phyloP scores from a whole-genome alignment of 2,888 invertebrate genomes.

The Tenthredo notha region DNA sequence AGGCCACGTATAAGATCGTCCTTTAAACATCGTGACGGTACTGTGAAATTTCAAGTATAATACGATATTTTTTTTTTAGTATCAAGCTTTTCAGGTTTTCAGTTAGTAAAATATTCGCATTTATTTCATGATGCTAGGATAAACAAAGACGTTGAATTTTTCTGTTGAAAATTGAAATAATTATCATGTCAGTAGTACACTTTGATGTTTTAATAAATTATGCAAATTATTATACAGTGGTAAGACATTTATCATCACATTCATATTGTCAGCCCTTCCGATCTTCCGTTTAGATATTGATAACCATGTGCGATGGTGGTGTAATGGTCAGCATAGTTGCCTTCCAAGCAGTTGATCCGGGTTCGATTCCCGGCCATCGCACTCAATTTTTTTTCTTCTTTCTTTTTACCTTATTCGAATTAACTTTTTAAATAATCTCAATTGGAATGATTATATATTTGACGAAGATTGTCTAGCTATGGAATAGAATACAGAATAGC shows the following conservation, averaged over 20 bases:
- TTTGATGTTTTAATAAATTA: background rate
- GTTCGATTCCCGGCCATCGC: conserved; percentile 78
- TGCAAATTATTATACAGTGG: background rate
- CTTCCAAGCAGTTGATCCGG: conserved; percentile 79
- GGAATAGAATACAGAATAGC: background rate
- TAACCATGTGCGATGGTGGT: conserved; percentile 75
- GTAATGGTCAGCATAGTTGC: conserved; percentile 78
- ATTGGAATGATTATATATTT: background rate
- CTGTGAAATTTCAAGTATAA: background rate
- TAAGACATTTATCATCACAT: background rate
- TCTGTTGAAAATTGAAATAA: background rate
- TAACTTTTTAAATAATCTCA: too few species aligned
- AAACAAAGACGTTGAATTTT: background rate
- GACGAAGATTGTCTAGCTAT: background rate
- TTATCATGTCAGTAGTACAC: background rate
- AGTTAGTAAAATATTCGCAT: background rate
- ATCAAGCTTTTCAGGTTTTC: background rate
- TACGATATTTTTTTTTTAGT: conserved; percentile 73
- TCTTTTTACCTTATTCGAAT: too few species aligned
- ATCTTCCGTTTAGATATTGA: background rate
- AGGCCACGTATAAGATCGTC: background rate
- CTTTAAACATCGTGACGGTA: background rate
- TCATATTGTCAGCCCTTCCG: background rate
- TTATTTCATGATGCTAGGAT: background rate
- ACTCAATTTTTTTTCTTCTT: conserved; percentile 61